Evolutionary conservation across 2,797 vertebrate genomes (phyloP).

Genomic region (Kryptopterus vitreolus): DNA sequence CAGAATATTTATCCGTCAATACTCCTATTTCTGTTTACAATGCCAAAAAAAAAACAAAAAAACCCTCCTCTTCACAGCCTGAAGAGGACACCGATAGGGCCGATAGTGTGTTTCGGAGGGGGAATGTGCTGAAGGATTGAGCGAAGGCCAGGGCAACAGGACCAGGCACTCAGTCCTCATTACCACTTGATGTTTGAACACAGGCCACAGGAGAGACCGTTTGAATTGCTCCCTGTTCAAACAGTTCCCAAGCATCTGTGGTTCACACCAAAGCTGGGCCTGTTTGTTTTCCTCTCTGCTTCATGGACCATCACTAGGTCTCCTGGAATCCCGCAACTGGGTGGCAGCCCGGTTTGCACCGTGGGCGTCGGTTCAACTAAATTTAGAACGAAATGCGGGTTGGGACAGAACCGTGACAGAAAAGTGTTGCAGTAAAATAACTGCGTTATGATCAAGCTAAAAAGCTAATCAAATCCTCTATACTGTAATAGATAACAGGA

Average conservation of each 20-base stretch:
- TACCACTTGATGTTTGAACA: slow-evolving; percentile 59
- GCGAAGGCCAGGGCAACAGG: slow-evolving; percentile 51
- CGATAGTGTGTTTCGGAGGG: slow-evolving; percentile 27
- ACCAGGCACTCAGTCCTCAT: slow-evolving; percentile 55
- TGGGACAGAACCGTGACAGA: not conserved
- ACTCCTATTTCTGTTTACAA: not conserved
- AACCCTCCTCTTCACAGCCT: not conserved
- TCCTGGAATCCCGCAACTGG: slow-evolving; percentile 53
- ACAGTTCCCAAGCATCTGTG: slow-evolving; percentile 59
- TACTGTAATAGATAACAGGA: not conserved
- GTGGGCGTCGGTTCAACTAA: slow-evolving; percentile 32
- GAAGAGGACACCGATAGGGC: slow-evolving; percentile 14
- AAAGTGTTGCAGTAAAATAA: not conserved
- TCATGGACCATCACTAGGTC: slow-evolving; percentile 56
- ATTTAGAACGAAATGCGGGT: not conserved
- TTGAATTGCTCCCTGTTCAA: slow-evolving; percentile 59
- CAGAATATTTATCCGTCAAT: not conserved
- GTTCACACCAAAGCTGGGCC: slow-evolving; percentile 53
- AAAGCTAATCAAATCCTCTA: not conserved
- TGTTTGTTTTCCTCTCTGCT: slow-evolving; percentile 62
- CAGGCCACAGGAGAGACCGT: slow-evolving; percentile 55
- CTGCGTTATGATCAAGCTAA: not conserved
- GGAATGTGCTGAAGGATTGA: slow-evolving; percentile 45
- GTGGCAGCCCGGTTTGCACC: slow-evolving; percentile 46
- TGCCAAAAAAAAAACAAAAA: not conserved